Evolutionary conservation across 1,140 invertebrate species (phyloP).

Genomic region (Zelostemma sp.): DNA sequence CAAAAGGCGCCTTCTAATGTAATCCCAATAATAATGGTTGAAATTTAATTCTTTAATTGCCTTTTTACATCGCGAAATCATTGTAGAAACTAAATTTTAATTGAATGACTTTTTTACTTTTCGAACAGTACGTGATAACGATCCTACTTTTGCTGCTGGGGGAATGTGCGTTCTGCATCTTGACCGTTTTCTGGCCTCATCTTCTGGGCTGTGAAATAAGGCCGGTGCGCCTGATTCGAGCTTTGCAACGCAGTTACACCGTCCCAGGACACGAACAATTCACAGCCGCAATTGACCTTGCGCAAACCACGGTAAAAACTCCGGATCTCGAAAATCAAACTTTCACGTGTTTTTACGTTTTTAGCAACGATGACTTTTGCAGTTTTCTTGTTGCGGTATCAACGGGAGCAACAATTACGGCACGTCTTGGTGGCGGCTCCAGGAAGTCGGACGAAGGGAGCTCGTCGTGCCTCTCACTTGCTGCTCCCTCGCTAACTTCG

Average conservation of each 20-base stretch:
- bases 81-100: too few relatives aligned
- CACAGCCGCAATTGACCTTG: slow-evolving; percentile 84
- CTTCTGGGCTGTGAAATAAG: slow-evolving; percentile 80
- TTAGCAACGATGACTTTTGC: slow-evolving; percentile 24
- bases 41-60: too few relatives aligned
- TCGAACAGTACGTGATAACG: slow-evolving; percentile 78
- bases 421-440: slow-evolving; percentile 84
- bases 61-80: too few relatives aligned
- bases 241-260: slow-evolving; percentile 82
- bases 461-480: slow-evolving; percentile 84
- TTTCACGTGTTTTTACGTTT: too few relatives aligned
- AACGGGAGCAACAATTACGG: slow-evolving; percentile 84
- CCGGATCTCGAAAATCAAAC: background rate
- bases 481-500: slow-evolving; percentile 77
- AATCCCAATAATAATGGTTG: too few relatives aligned
- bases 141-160: slow-evolving; percentile 78
- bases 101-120: slow-evolving; percentile 51
- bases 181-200: slow-evolving; percentile 84
- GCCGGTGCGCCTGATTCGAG: slow-evolving; percentile 76
- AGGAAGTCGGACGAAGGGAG: slow-evolving; percentile 78
- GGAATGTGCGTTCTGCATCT: slow-evolving; percentile 79
- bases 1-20: too few relatives aligned
- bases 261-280: slow-evolving; percentile 79
- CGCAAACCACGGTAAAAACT: slow-evolving; percentile 74
- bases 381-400: slow-evolving; percentile 89